Evolutionary conservation across 2,113 vertebrate genomes (phyloP).

Genomic region (Anser brachyrhynchus): DNA sequence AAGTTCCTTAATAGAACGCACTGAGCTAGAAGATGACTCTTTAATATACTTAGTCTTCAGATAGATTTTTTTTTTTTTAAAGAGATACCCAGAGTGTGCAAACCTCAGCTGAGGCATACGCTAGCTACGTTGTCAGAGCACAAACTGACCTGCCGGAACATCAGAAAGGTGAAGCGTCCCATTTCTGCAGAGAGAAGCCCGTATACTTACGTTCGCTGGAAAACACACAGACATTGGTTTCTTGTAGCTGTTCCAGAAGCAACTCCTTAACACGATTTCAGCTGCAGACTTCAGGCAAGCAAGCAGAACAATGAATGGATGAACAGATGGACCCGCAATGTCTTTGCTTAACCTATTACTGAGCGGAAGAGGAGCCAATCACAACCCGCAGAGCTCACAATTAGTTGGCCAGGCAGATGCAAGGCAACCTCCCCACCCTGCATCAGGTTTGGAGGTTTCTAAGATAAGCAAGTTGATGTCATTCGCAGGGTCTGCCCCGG

Average conservation of each 20-base stretch:
- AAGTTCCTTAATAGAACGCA: background rate
- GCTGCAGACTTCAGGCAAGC: constrained; percentile 82
- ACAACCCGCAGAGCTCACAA: constrained; percentile 78
- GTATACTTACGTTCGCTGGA: constrained; percentile 80
- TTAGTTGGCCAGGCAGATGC: constrained; percentile 86
- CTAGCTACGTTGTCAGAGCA: background rate
- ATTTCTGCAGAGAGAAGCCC: constrained; percentile 46
- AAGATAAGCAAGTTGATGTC: constrained; percentile 91
- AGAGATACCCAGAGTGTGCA: background rate
- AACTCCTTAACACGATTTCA: constrained; percentile 82
- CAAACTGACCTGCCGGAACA: background rate
- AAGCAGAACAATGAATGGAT: constrained; percentile 89
- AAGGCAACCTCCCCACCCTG: constrained; percentile 81
- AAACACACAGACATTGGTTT: constrained; percentile 83
- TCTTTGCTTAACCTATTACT: constrained; percentile 88
- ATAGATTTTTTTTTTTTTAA: background rate
- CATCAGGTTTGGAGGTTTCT: constrained; percentile 84
- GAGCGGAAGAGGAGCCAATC: constrained; percentile 86
- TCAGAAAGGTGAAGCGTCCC: constrained; percentile 53
- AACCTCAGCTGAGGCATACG: background rate
- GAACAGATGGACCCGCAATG: constrained; percentile 96
- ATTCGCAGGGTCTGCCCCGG: constrained; percentile 87
- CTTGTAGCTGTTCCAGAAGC: constrained; percentile 79
- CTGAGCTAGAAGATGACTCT: background rate
- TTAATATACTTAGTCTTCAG: background rate